phyloP scores from a whole-genome alignment of 1,140 invertebrate genomes.

The Cardiocondyla obscurior region DNA sequence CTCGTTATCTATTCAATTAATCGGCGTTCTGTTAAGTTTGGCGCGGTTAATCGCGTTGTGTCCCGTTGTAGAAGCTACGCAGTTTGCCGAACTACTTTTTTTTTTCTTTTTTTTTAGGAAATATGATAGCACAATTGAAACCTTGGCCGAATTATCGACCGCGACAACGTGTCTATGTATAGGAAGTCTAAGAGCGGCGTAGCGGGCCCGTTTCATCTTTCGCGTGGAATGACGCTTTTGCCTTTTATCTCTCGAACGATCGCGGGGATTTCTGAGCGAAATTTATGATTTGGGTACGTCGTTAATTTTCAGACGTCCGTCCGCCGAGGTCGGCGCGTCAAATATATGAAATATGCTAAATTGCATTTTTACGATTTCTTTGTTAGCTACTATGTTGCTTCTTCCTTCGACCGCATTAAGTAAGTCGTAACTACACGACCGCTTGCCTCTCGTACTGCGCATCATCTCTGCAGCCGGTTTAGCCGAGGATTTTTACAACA shows the following conservation, averaged over 20 bases:
- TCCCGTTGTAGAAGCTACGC: not conserved
- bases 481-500: conserved; percentile 28
- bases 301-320: not conserved
- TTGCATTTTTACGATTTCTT: conserved; percentile 9
- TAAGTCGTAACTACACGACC: conserved; percentile 4
- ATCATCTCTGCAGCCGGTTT: conserved; percentile 30
- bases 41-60: not conserved
- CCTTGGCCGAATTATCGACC: conserved; percentile 55
- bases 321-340: no score
- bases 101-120: not conserved
- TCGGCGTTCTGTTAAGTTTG: not conserved
- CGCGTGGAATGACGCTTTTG: conserved; percentile 8
- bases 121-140: conserved; percentile 9
- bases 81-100: not conserved
- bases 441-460: conserved; percentile 21
- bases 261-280: not conserved
- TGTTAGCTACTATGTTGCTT: not conserved
- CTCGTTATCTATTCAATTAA: not conserved
- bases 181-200: not conserved
- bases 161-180: not conserved
- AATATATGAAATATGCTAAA: not conserved
- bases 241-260: not conserved
- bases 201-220: conserved; percentile 5
- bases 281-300: not conserved
- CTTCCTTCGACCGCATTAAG: conserved; percentile 3